phyloP scores from a whole-genome alignment of 1,140 invertebrate species.

The Plodia interpunctella region DNA sequence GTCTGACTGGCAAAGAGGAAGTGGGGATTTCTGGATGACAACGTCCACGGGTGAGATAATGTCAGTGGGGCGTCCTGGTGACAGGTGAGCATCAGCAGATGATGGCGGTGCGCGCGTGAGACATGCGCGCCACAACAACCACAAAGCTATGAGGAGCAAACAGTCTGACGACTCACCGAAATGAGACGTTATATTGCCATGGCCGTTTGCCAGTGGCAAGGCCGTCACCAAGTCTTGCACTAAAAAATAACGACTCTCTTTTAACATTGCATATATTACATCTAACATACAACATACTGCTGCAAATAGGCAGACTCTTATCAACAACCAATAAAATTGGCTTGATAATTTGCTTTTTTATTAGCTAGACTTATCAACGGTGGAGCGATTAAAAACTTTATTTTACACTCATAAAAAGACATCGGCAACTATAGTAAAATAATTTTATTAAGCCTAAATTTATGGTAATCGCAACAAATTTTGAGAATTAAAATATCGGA shows the following conservation, averaged over 20 bases:
- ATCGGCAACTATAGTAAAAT: neutral
- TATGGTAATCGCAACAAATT: neutral
- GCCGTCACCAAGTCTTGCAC: constrained; percentile 78
- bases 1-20: neutral
- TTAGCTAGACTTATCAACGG: constrained; percentile 29
- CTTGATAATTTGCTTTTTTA: constrained; percentile 3
- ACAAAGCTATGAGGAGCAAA: constrained; percentile 66
- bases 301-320: constrained; percentile 1
- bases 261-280: constrained; percentile 68
- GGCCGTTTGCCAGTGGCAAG: constrained; percentile 76
- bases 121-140: constrained; percentile 71
- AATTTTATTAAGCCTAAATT: neutral
- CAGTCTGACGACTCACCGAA: constrained; percentile 74
- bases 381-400: constrained; percentile 6
- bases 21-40: too few species aligned
- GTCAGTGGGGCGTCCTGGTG: constrained; percentile 12
- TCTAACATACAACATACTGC: constrained; percentile 14
- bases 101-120: constrained; percentile 55
- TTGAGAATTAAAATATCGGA: constrained; percentile 11
- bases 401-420: constrained; percentile 2
- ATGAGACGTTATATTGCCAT: constrained; percentile 74
- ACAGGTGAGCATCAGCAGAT: constrained; percentile 47
- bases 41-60: too few species aligned
- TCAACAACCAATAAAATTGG: neutral
- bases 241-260: constrained; percentile 74